Conservation (phyloP, 2,888 invertebrate species). For the Hydrotaea diabolus region DNA sequence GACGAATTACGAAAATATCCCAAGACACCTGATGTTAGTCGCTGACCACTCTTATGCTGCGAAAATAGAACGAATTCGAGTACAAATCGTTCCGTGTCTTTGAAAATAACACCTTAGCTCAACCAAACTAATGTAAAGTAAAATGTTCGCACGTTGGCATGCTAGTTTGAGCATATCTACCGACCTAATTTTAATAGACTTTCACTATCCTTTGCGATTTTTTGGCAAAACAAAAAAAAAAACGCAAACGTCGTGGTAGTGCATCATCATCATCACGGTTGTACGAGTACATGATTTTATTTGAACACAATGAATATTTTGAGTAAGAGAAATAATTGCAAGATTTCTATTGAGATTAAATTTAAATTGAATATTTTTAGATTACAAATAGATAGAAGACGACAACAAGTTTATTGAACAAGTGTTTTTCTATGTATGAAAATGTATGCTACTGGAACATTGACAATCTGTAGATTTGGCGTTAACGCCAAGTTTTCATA, state of each 20-base stretch:
- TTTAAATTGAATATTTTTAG: slow-evolving; percentile 36
- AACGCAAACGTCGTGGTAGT: not conserved
- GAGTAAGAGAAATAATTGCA: slow-evolving; percentile 22
- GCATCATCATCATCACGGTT: slow-evolving; percentile 23
- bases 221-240: not conserved
- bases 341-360: slow-evolving; percentile 34
- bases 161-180: not conserved
- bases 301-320: slow-evolving; percentile 13
- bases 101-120: slow-evolving; percentile 12
- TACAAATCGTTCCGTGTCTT: slow-evolving; percentile 3
- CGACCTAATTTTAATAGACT: slow-evolving; percentile 51
- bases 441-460: slow-evolving; percentile 57
- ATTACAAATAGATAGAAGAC: slow-evolving; percentile 21
- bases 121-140: not conserved
- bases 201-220: slow-evolving; percentile 64
- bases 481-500: not conserved
- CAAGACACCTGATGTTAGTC: slow-evolving; percentile 20
- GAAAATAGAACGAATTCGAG: slow-evolving; percentile 12
- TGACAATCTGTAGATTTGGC: slow-evolving; percentile 1
- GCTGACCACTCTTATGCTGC: not conserved
- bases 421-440: slow-evolving; percentile 10
- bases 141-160: not conserved
- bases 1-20: slow-evolving; percentile 31
- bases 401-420: slow-evolving; percentile 49
- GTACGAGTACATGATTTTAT: not conserved